Evolutionary conservation across 2,888 invertebrate genomes (phyloP), one percentile per base, ranked within the genome.

Genomic region (Iphiclides podalirius): DNA sequence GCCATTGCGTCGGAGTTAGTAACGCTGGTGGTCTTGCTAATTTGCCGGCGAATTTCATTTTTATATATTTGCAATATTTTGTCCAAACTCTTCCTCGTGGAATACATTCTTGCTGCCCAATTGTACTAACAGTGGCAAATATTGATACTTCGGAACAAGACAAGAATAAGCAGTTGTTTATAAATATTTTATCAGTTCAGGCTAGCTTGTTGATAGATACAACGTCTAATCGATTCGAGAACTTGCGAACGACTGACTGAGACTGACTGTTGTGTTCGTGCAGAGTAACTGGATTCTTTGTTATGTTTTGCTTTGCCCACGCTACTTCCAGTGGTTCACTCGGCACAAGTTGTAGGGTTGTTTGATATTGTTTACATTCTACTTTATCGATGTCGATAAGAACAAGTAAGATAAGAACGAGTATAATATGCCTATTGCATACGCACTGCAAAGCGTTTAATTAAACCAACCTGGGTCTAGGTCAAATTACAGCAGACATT

Each of bases 1-100:
- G 84, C 83, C 80, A 91, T 90, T 14, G 90, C 89, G 65, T 91
- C 91, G 43, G 91, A 91, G 67, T 91, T 91, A 9, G 91, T 89
- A 38, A 90, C 90, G 66, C 90, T 90, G 12, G 90, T 89, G 0
- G 91, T 91, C 75, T 91, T 92, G 74, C 91, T 91, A 58, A 92
- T 92, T 53, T 87, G 83, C 54, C 89, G 77, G 61, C 85, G 79
- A 44, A 88, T 65, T 61, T 88, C 88, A 62, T 82, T 80, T 64
- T 77, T 83, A 67, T 85, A 87, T 40, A 77, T 66, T 60, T 82
- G 79, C 45, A 85, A 60, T 49, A 86, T 63, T 63, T 67, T 80
- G 41, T 84, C 84, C 61, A 83, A 66, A 61, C 79, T 78, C 62
- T 77, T 83, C 72, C 72, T 79, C 36, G 86, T 72, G 8, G 80